A percentile compares a stretch with the other conserved stretches of the same genome.
phyloP scores from a whole-genome alignment of 2,113 vertebrate genomes.

The Petromus typicus region DNA sequence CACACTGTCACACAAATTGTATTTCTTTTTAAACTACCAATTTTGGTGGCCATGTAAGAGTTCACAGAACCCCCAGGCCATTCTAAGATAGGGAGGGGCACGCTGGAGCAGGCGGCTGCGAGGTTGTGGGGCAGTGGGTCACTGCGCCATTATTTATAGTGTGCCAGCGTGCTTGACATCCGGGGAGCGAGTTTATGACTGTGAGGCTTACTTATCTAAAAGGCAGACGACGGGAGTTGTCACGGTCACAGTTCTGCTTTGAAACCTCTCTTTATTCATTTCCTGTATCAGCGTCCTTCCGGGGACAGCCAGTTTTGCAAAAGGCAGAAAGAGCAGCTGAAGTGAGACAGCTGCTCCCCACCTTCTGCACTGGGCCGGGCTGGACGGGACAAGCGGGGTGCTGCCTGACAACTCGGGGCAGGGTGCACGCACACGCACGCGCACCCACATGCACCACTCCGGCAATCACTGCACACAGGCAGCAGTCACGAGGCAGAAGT shows the following conservation, averaged over 20 bases:
- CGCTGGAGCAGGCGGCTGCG: not conserved
- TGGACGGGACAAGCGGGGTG: not conserved
- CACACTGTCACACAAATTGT: not conserved
- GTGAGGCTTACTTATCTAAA: not conserved
- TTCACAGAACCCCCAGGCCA: not conserved
- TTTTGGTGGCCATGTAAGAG: not conserved
- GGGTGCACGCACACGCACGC: too few species aligned
- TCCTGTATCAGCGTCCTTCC: constrained; percentile 26
- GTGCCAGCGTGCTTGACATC: not conserved
- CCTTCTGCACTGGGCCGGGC: not conserved
- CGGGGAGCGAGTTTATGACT: not conserved
- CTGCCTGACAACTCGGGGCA: not conserved
- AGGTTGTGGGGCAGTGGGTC: not conserved
- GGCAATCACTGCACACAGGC: not conserved
- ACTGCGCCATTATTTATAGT: not conserved
- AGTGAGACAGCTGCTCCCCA: not conserved
- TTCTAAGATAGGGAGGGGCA: not conserved
- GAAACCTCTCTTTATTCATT: constrained; percentile 12
- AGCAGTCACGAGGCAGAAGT: not conserved
- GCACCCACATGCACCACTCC: not conserved
- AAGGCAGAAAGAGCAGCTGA: not conserved
- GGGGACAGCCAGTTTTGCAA: not conserved
- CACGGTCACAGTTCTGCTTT: constrained; percentile 39
- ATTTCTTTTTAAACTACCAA: not conserved
- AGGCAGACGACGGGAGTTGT: not conserved